These are phyloP conservation scores for Allolobophora icterica DNA, from an alignment of 2,888 invertebrate species.

Conservation along the genomic window DNA sequence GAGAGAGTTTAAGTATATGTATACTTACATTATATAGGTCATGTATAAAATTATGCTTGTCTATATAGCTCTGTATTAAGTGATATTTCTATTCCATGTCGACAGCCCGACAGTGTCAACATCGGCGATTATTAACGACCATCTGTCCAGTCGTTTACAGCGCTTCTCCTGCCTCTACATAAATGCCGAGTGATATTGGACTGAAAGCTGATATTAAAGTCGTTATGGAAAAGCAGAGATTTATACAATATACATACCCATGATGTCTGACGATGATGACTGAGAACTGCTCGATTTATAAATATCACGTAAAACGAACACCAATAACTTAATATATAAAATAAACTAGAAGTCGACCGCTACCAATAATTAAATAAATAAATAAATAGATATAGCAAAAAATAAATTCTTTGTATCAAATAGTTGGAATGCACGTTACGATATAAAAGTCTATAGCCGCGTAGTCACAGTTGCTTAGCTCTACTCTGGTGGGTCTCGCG, in stretches of 20 bases:
- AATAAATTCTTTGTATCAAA: neutral
- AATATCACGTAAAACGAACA: neutral
- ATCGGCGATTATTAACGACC: neutral
- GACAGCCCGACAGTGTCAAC: neutral
- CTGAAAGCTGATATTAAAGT: neutral
- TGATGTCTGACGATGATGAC: neutral
- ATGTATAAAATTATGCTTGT: neutral
- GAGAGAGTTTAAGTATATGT: too few species aligned
- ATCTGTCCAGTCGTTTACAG: too few species aligned
- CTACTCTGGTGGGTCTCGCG: neutral
- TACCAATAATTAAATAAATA: slow-evolving; percentile 13
- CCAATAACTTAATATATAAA: neutral
- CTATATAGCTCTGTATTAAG: too few species aligned
- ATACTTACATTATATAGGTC: too few species aligned
- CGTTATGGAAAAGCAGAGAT: neutral
- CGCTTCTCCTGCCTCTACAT: too few species aligned
- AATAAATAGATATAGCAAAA: slow-evolving; percentile 10
- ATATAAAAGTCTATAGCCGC: neutral
- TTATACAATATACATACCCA: neutral
- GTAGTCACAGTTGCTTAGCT: neutral
- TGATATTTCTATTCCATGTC: neutral
- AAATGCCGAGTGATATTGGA: neutral
- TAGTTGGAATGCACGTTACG: slow-evolving; percentile 5
- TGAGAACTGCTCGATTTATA: neutral
- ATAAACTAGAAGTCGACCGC: neutral